Base-by-base conservation (phyloP, 2,113 vertebrate genomes). In the Dicentrarchus labrax region DNA sequence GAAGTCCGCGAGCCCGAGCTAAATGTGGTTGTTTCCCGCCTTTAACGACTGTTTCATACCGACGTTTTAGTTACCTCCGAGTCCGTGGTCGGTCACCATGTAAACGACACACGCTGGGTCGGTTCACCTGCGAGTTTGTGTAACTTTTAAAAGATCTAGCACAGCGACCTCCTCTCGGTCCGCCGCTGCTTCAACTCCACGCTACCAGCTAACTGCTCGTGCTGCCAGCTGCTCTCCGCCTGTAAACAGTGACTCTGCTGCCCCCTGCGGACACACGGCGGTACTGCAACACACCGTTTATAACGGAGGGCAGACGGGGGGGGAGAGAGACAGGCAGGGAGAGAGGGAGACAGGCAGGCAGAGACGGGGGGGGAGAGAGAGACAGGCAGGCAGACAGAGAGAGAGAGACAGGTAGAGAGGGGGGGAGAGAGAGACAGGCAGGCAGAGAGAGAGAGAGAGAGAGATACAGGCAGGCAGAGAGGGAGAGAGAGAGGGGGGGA, bases 221-320 rank as follows among this genome's bases (percentile, higher is more conserved):
- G 92, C 78, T 51, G 75, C 74, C 85, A 74, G 78, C 85, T 83
- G 70, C 67, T 75, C 30, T 21, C 38, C 9, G 80, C 54, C 91
- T 88, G 91, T 92, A 92, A 94, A 93, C 93, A 91, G 71, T 82
- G 68, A 19, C 83, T 76, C 22, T 88, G 77, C 80, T 67, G 93
- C 88, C 91, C 76, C 91, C 67, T 0, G 67, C 30, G 93, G 85
- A 2, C 70, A 9, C 16, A 0, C 0, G 1, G 9, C 0, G 77
- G 12, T 56, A 93, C 76, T 88, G 76, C 89, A 83, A 0, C 47
- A 8, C 41, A 57, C 2, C 3, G 53, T 15, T 6, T n/a, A 11
- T 12, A 51, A 50, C 15, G 12, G 4, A 16, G n/a, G 8, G 22
- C 22, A 5, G n/a, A n/a, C n/a, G n/a, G n/a, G 43, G 11, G 43